Conservation (phyloP, 2,797 vertebrate species). For the Coilia nasus region DNA sequence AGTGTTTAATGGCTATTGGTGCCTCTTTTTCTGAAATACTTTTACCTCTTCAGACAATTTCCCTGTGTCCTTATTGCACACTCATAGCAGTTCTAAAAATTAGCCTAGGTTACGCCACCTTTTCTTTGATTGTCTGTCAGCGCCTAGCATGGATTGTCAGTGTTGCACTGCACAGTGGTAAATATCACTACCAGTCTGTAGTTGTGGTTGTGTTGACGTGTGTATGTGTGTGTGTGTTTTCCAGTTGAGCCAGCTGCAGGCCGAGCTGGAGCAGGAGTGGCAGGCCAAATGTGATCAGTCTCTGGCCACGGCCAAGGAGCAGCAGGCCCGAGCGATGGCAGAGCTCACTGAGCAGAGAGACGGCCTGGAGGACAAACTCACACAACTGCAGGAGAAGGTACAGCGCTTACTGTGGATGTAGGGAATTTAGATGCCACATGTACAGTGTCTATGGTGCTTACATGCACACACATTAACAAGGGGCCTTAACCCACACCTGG, state of each 20-base stretch:
- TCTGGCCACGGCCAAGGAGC: conserved; percentile 75
- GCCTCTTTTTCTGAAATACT: not conserved
- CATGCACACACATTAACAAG: not conserved
- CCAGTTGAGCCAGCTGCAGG: conserved; percentile 82
- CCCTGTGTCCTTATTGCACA: not conserved
- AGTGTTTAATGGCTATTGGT: not conserved
- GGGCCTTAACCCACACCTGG: not conserved
- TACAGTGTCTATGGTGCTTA: not conserved
- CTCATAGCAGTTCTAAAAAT: not conserved
- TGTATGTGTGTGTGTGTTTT: conserved; percentile 53
- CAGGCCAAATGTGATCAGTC: conserved; percentile 76
- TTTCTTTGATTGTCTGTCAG: not conserved
- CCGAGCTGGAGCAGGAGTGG: conserved; percentile 87
- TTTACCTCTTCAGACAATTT: not conserved
- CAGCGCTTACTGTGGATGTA: too few relatives aligned
- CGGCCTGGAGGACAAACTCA: conserved; percentile 72
- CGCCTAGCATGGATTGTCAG: too few relatives aligned
- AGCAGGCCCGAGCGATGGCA: conserved; percentile 73
- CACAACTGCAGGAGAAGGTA: conserved; percentile 84
- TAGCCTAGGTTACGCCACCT: not conserved
- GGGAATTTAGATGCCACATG: too few relatives aligned
- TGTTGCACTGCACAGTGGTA: not conserved
- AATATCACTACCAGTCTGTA: not conserved
- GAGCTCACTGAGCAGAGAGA: conserved; percentile 83
- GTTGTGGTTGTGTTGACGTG: not conserved